These are phyloP conservation scores for Hydropotes inermis DNA, from an alignment of 2,113 vertebrate species.

Conservation along the genomic window DNA sequence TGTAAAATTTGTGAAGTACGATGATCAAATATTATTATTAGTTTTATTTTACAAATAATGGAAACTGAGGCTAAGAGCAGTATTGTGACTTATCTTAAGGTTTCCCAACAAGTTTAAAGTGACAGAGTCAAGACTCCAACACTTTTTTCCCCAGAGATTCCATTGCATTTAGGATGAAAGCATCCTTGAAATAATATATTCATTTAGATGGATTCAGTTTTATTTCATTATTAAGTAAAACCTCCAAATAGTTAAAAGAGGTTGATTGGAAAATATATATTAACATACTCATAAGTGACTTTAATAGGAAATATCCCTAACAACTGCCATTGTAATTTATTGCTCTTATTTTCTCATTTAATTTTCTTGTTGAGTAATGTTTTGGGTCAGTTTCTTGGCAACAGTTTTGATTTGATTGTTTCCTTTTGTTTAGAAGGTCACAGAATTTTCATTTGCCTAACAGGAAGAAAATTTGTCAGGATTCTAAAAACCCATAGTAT, in stretches of 20 bases:
- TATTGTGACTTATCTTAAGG: not conserved
- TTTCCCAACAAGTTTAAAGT: not conserved
- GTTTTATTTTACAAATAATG: not conserved
- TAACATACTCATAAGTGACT: slow-evolving; percentile 24
- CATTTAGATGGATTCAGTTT: not conserved
- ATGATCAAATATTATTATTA: not conserved
- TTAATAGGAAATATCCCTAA: not conserved
- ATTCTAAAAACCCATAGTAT: slow-evolving; percentile 48
- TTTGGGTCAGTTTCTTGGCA: slow-evolving; percentile 54
- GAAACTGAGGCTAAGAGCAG: not conserved
- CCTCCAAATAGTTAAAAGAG: slow-evolving; percentile 19
- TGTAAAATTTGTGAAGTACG: not conserved
- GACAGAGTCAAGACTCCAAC: not conserved
- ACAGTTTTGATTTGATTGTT: slow-evolving; percentile 36
- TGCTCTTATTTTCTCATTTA: slow-evolving; percentile 26
- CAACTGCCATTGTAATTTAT: slow-evolving; percentile 22
- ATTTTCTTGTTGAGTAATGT: slow-evolving; percentile 18
- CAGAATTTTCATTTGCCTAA: slow-evolving; percentile 62
- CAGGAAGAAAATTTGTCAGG: slow-evolving; percentile 51
- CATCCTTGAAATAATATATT: not conserved
- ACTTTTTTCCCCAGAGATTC: not conserved
- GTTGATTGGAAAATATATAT: slow-evolving; percentile 42
- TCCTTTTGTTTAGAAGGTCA: slow-evolving; percentile 52
- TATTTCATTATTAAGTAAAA: slow-evolving; percentile 35
- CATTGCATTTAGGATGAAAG: not conserved